These are phyloP conservation scores for Pseudobourletiella spinata DNA, from an alignment of 1,140 invertebrate genomes.

Conservation along the genomic window DNA sequence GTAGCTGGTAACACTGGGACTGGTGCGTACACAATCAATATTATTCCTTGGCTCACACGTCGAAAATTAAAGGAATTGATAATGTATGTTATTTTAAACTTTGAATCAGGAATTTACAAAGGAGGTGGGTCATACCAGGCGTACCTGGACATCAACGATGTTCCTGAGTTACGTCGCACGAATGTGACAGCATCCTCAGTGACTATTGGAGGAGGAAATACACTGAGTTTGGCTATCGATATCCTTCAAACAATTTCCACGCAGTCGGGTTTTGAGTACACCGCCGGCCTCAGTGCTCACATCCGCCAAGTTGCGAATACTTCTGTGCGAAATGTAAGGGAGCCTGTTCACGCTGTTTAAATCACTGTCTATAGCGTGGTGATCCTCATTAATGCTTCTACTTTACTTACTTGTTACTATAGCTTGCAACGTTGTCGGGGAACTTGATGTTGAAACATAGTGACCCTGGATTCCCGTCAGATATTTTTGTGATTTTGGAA, in stretches of 20 bases:
- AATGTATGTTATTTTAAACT: no score
- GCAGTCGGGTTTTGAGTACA: conserved; percentile 42
- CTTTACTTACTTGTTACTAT: no score
- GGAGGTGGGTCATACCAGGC: not conserved
- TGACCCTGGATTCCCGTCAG: conserved; percentile 45
- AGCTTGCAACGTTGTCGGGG: conserved; percentile 40
- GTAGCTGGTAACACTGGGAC: no score
- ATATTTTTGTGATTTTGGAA: conserved; percentile 44
- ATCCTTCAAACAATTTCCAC: conserved; percentile 48
- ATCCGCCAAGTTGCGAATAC: conserved; percentile 61
- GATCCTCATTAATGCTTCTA: no score
- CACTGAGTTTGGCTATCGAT: conserved; percentile 44
- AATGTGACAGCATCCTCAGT: not conserved
- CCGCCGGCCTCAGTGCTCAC: conserved; percentile 50
- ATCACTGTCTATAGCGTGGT: no score
- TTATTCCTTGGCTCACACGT: no score
- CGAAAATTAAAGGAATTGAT: no score
- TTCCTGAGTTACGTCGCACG: not conserved
- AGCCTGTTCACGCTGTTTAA: no score
- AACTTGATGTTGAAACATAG: conserved; percentile 47
- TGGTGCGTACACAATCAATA: no score
- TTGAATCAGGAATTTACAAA: not conserved
- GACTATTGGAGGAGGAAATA: conserved; percentile 9
- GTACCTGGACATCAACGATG: not conserved
- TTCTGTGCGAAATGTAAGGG: conserved; percentile 61